Percentiles rank a stretch among this genome's conserved stretches.
These are phyloP conservation scores for Corbicula japonica DNA, from an alignment of 2,888 invertebrate species.

Conservation along the genomic window DNA sequence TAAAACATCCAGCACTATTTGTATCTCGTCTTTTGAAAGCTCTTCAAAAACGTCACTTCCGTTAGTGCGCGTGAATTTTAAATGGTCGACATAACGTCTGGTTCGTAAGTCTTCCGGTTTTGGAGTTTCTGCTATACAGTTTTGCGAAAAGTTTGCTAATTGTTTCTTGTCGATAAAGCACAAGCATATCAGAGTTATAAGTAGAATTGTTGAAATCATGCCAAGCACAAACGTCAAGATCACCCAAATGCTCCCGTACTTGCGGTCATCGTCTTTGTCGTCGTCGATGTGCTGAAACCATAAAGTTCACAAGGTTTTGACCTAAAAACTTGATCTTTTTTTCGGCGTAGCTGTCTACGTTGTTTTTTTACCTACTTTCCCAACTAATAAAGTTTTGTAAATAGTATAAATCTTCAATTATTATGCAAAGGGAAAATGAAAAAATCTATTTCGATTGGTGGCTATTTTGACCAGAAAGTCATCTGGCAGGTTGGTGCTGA, in stretches of 20 bases:
- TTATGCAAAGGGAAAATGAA: too few species aligned
- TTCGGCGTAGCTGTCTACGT: not conserved
- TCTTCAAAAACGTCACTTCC: conserved; percentile 75
- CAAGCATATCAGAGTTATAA: conserved; percentile 39
- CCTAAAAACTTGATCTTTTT: not conserved
- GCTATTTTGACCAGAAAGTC: too few species aligned
- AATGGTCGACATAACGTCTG: conserved; percentile 8
- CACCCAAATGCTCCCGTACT: conserved; percentile 39
- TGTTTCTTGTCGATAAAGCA: conserved; percentile 31
- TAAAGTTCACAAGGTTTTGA: not conserved
- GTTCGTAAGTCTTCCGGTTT: conserved; percentile 14
- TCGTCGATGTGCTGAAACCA: conserved; percentile 17
- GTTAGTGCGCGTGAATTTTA: conserved; percentile 41
- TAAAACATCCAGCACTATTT: conserved; percentile 70
- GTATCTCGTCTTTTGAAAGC: conserved; percentile 72
- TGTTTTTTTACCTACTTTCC: too few species aligned
- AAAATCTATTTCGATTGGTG: too few species aligned
- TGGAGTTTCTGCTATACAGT: not conserved
- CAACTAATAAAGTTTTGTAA: too few species aligned
- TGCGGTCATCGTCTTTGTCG: conserved; percentile 8
- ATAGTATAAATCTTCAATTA: too few species aligned
- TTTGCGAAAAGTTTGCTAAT: not conserved
- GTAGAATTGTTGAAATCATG: conserved; percentile 41
- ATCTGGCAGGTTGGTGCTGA: too few species aligned
- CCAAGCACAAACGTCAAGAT: conserved; percentile 51